Percentiles rank a stretch among this genome's conserved stretches.
Evolutionary conservation across 2,797 vertebrate genomes (phyloP).

Genomic region (Muscicapa striata): DNA sequence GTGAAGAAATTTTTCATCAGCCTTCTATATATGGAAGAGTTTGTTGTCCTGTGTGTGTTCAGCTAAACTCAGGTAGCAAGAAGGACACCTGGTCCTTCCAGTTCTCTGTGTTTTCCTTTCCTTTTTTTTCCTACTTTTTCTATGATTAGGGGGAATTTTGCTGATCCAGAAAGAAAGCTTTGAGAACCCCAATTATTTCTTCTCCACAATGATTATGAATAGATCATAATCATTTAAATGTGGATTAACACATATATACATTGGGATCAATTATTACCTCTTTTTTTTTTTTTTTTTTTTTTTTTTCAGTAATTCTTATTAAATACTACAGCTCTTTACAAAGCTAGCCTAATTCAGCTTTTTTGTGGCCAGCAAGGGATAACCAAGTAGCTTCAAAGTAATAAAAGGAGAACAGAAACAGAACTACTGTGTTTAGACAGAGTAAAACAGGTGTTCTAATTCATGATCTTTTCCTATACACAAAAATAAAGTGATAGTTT

Average conservation of each 20-base stretch:
- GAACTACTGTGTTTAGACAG: background rate
- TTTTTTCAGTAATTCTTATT: background rate
- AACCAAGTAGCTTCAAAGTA: background rate
- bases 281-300: too few relatives aligned
- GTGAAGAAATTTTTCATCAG: background rate
- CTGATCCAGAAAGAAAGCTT: background rate
- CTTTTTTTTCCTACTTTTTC: background rate
- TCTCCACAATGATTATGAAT: background rate
- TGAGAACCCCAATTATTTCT: background rate
- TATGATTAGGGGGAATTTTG: background rate
- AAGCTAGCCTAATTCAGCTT: background rate
- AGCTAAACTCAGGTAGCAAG: background rate
- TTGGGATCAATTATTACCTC: background rate
- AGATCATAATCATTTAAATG: background rate
- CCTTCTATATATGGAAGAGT: background rate
- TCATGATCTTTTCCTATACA: background rate
- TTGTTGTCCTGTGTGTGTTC: background rate
- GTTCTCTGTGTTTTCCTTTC: accelerated
- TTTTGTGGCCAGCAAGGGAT: background rate
- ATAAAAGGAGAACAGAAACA: background rate
- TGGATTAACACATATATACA: background rate
- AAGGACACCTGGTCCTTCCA: accelerated
- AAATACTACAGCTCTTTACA: background rate
- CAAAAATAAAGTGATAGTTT: background rate
- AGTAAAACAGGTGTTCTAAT: background rate